Evolutionary conservation across 1,140 invertebrate species (phyloP), one percentile per base, ranked within the genome.

Genomic region (Ostrea denselamellosa): DNA sequence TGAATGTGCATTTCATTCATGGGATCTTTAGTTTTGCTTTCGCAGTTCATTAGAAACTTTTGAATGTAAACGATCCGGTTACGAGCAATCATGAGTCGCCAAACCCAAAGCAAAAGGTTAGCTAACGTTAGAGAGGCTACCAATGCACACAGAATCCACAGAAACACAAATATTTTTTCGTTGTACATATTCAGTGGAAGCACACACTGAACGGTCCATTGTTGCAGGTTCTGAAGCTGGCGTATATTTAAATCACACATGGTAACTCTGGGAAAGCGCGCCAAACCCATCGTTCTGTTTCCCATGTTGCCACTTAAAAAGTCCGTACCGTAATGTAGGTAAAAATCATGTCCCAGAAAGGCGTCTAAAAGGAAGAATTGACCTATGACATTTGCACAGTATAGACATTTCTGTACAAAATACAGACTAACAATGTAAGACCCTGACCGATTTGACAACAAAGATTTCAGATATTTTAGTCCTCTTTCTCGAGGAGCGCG

Each of bases 181-280:
- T 96, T 96, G 92, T 96, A 95, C 34, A 96, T 92, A 89, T 96
- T 96, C 58, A 96, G 95, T 28, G 95, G 95, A 85, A 96, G 92
- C 28, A 95, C 95, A 89, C 95, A 96, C 90, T 96, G 95, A 54
- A 95, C 93, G 0, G 94, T 94, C 86, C 93, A 94, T 0, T 90
- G 86, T 58, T 94, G 95, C 1, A 94, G 68, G 86, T 95, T 94
- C 44, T 90, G 58, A 44, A 96, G 87, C n/a, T 95, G 95, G 53
- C 95, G 93, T 14, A 95, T 94, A 71, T 95, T 90, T 90, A 96
- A 96, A 87, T 96, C 95, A 91, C 95, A 96, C 89, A 96, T 92
- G 0, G 95, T 96, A 0, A 95, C 95, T 34, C 95, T 91, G 14
- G 95, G 95, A 92, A 96, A 96, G 34, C 92, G 88, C 88, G 87